A percentile compares a stretch with the other conserved stretches of the same genome.
Evolutionary conservation across 1,140 invertebrate species (phyloP).

Genomic region (Micrasema minimum): DNA sequence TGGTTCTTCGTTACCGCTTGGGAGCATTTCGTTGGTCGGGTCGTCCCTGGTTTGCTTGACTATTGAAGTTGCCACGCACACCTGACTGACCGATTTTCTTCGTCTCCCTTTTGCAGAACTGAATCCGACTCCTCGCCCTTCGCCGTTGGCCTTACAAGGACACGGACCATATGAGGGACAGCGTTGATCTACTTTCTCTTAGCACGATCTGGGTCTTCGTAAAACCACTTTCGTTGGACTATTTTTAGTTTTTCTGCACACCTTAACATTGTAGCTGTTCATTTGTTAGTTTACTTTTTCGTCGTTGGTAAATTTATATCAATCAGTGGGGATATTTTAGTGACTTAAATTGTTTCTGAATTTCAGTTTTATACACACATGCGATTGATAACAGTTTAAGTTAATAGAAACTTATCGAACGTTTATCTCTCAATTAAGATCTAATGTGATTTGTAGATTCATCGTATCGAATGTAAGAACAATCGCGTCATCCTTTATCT

Average conservation of each 20-base stretch:
- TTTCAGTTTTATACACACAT: background rate
- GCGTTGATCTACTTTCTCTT: background rate
- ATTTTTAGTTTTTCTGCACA: background rate
- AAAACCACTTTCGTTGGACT: background rate
- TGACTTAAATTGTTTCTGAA: background rate
- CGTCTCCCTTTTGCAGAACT: conserved; percentile 29
- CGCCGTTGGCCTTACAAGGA: too few species aligned
- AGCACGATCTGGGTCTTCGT: background rate
- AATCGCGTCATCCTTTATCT: conserved; percentile 25
- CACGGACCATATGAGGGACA: conserved; percentile 1
- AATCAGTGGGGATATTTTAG: background rate
- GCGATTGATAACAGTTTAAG: conserved; percentile 3
- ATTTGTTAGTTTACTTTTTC: background rate
- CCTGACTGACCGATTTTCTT: conserved; percentile 22
- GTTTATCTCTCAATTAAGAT: conserved; percentile 10
- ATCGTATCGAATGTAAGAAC: conserved; percentile 7
- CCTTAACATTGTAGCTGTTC: background rate
- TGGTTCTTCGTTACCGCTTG: conserved; percentile 3
- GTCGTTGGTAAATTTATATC: background rate
- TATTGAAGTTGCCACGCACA: background rate
- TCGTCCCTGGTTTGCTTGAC: too few species aligned
- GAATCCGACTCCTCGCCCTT: background rate
- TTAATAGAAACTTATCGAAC: background rate
- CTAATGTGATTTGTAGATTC: conserved; percentile 14
- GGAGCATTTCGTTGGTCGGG: too few species aligned